Evolutionary conservation across 2,797 vertebrate species (phyloP).

Genomic region (Chromobotia macracanthus): DNA sequence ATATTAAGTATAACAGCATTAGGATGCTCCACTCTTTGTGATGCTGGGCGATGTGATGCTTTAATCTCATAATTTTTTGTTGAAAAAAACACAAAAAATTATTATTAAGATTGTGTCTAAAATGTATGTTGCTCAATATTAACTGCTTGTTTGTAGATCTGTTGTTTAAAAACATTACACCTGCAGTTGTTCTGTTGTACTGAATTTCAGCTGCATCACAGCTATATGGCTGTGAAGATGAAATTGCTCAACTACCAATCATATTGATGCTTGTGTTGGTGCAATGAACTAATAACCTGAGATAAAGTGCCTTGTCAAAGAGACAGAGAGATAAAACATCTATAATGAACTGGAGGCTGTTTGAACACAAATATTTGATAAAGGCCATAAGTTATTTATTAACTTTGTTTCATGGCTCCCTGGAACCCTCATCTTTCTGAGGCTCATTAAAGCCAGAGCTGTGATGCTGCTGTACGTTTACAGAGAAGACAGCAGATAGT

Average conservation of each 20-base stretch:
- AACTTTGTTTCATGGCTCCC: conserved; percentile 44
- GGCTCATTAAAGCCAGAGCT: conserved; percentile 39
- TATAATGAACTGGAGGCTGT: conserved; percentile 44
- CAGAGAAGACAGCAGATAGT: conserved; percentile 25
- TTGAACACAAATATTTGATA: conserved; percentile 62
- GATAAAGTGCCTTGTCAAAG: conserved; percentile 40
- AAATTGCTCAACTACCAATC: background rate
- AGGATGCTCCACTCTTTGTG: too few species aligned
- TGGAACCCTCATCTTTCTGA: conserved; percentile 28
- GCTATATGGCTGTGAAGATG: background rate
- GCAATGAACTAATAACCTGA: conserved; percentile 35
- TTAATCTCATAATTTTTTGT: too few species aligned
- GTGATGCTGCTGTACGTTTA: conserved; percentile 20
- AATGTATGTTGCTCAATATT: too few species aligned
- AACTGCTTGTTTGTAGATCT: too few species aligned
- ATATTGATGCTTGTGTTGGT: conserved; percentile 30
- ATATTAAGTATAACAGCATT: too few species aligned
- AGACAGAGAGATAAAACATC: conserved; percentile 43
- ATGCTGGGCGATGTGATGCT: too few species aligned
- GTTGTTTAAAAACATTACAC: too few species aligned
- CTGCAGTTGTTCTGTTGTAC: background rate
- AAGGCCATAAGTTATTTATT: conserved; percentile 60
- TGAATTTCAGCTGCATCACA: background rate
- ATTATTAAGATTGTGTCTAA: too few species aligned
- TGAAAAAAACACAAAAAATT: too few species aligned